These are phyloP conservation scores for Pteronotus mesoamericanus DNA, from an alignment of 2,797 vertebrate species.

Conservation along the genomic window DNA sequence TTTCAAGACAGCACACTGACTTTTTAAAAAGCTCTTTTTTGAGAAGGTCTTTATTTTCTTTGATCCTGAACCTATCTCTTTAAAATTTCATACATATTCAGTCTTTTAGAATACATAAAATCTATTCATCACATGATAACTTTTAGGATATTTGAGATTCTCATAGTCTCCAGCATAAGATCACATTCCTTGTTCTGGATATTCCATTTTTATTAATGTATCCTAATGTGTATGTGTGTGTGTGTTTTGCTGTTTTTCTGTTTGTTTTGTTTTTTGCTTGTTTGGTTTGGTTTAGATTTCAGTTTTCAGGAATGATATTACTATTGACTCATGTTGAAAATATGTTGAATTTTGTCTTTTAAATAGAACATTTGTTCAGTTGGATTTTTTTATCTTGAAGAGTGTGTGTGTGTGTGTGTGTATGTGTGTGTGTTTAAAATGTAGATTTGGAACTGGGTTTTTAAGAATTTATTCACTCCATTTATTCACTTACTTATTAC, in stretches of 20 bases:
- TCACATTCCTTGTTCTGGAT: background rate
- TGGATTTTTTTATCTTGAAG: slow-evolving; percentile 1
- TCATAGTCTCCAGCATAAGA: background rate
- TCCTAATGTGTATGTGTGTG: background rate
- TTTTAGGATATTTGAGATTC: slow-evolving; percentile 3
- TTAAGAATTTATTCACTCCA: background rate
- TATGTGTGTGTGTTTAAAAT: background rate
- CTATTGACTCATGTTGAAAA: background rate
- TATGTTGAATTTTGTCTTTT: slow-evolving; percentile 7
- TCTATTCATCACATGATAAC: background rate
- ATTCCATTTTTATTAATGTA: background rate
- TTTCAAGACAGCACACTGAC: background rate
- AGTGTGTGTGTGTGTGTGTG: background rate
- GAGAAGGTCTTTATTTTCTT: background rate
- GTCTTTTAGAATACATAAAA: background rate
- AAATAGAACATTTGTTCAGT: background rate
- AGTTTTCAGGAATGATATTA: background rate
- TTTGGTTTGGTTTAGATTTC: background rate
- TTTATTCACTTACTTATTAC: background rate
- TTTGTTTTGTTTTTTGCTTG: background rate
- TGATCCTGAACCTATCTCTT: background rate
- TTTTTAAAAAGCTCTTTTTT: background rate
- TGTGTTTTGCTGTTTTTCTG: no score
- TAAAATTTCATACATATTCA: background rate
- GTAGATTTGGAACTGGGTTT: background rate